Percentiles rank a stretch among this genome's conserved stretches.
Conservation (phyloP, 2,113 vertebrate species). For the Heterochromis multidens region DNA sequence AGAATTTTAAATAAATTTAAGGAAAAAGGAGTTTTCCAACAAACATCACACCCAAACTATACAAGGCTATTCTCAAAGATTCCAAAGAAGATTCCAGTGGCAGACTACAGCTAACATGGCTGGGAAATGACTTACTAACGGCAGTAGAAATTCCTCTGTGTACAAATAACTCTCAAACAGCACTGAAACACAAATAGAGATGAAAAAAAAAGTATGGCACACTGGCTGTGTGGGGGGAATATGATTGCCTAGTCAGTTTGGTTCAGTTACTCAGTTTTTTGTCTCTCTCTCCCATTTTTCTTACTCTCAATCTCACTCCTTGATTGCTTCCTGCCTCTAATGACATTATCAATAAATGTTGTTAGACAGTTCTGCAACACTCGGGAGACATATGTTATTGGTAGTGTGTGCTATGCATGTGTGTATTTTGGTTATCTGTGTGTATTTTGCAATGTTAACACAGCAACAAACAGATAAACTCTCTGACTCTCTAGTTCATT, state of each 20-base stretch:
- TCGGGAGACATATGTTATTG: not conserved
- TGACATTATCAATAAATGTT: constrained; percentile 34
- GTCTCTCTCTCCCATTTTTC: not conserved
- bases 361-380: not conserved
- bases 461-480: constrained; percentile 31
- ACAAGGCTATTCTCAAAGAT: not conserved
- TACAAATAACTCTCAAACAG: not conserved
- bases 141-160: not conserved
- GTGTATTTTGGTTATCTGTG: not conserved
- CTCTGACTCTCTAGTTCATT: constrained; percentile 23
- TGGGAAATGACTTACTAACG: not conserved
- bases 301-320: not conserved
- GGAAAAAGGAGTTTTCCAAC: not conserved
- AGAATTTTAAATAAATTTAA: not conserved
- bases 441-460: constrained; percentile 20
- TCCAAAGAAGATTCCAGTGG: not conserved
- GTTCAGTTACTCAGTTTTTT: not conserved
- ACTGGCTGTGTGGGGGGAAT: not conserved
- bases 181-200: not conserved
- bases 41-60: not conserved
- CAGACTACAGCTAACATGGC: not conserved
- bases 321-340: constrained; percentile 4
- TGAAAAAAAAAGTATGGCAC: not conserved
- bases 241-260: not conserved
- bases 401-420: not conserved